Evolutionary conservation across 2,113 vertebrate genomes (phyloP).

Genomic region (Psephotus haematonotus): DNA sequence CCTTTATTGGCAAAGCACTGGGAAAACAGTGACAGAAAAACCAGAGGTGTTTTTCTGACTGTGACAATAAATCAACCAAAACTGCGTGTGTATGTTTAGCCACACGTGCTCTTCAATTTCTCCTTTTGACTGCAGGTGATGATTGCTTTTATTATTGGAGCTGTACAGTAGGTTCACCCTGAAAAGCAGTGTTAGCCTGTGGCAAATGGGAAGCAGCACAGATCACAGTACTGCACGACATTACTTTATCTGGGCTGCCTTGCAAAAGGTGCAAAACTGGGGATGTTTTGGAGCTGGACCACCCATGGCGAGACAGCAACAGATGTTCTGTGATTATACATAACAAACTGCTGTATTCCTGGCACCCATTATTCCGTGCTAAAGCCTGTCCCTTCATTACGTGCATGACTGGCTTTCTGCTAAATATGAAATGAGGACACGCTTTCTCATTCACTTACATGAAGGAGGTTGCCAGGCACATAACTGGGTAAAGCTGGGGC

Average conservation of each 20-base stretch:
- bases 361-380: background rate
- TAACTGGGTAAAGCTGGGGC: background rate
- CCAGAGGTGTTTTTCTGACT: background rate
- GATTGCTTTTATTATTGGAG: background rate
- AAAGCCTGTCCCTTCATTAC: background rate
- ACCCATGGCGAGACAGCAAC: slow-evolving; percentile 44
- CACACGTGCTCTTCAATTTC: background rate
- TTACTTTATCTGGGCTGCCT: background rate
- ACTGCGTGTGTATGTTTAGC: background rate
- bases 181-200: background rate
- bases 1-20: background rate
- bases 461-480: background rate
- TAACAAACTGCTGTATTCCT: slow-evolving; percentile 38
- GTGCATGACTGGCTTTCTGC: slow-evolving; percentile 15
- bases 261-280: slow-evolving; percentile 1
- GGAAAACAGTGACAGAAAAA: background rate
- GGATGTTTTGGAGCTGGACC: slow-evolving; percentile 22
- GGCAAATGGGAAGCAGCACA: background rate
- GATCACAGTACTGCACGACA: background rate
- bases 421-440: slow-evolving; percentile 19
- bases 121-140: background rate
- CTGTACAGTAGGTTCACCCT: background rate
- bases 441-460: background rate
- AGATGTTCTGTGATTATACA: slow-evolving; percentile 51
- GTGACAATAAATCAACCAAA: background rate